phyloP scores from a whole-genome alignment of 2,113 vertebrate species.

The Leiothrix lutea region DNA sequence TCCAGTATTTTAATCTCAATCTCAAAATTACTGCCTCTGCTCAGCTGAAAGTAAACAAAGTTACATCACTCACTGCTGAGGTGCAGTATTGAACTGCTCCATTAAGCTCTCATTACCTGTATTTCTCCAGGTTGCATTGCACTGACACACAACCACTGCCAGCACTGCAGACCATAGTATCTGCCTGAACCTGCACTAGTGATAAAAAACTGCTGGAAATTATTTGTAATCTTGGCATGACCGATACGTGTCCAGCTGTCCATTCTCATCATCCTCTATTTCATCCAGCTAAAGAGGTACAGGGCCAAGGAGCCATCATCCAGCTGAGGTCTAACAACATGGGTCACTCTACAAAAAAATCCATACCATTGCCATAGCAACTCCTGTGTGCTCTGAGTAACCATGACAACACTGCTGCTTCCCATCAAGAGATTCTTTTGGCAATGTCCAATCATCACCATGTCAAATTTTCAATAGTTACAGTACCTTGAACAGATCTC shows the following conservation, averaged over 20 bases:
- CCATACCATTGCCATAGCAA: slow-evolving; percentile 25
- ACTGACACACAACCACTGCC: not conserved
- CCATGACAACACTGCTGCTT: slow-evolving; percentile 31
- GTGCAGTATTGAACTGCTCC: not conserved
- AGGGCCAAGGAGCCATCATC: not conserved
- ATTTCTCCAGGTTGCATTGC: not conserved
- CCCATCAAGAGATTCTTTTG: not conserved
- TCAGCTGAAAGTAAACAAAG: not conserved
- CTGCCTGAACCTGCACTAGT: not conserved
- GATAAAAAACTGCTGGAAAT: not conserved
- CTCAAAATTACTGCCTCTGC: not conserved
- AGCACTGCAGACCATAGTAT: not conserved
- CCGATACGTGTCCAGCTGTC: not conserved
- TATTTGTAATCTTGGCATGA: not conserved
- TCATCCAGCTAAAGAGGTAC: not conserved
- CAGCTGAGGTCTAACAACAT: not conserved
- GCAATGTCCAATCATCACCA: not conserved
- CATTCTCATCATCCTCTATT: not conserved
- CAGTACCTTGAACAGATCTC: not conserved
- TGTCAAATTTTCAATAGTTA: not conserved
- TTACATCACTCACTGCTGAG: not conserved
- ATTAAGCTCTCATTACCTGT: not conserved
- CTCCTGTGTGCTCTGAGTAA: not conserved
- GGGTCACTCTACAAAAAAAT: not conserved
- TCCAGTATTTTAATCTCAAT: not conserved